These are phyloP conservation scores for Meda fulgida DNA, from an alignment of 2,797 vertebrate species.

Conservation along the genomic window DNA sequence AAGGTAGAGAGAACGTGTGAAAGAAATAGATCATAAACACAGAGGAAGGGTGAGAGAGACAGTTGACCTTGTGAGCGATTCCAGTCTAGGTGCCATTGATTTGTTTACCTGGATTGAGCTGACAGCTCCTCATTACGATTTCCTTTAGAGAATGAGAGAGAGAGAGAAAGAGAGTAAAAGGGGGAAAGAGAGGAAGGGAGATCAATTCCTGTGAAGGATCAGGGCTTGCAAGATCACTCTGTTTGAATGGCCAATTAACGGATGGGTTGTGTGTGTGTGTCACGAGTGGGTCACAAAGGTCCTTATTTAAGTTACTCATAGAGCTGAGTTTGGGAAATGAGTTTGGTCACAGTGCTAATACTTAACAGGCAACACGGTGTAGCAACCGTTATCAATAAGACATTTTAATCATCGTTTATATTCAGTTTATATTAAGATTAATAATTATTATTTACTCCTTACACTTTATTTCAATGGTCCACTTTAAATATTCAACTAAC, in stretches of 20 bases:
- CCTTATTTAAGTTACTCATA: background rate
- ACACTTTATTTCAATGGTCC: background rate
- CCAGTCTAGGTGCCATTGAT: slow-evolving; percentile 80
- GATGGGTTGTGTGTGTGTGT: slow-evolving; percentile 8
- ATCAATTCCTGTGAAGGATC: slow-evolving; percentile 52
- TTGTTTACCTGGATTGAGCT: slow-evolving; percentile 81
- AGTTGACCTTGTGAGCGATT: slow-evolving; percentile 59
- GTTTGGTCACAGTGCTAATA: background rate
- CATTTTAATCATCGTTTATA: background rate
- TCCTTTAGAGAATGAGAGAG: slow-evolving; percentile 73
- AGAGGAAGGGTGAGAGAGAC: slow-evolving; percentile 31
- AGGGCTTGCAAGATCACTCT: slow-evolving; percentile 38
- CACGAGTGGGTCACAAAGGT: background rate
- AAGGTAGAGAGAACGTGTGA: background rate
- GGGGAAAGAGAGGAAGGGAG: slow-evolving; percentile 62
- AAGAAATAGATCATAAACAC: slow-evolving; percentile 44
- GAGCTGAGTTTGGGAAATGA: background rate
- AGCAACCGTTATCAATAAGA: background rate
- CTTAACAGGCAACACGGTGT: background rate
- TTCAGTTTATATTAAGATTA: background rate
- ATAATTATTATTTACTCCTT: background rate
- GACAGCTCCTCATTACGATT: slow-evolving; percentile 83
- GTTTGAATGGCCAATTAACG: slow-evolving; percentile 42
- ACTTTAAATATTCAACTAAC: background rate
- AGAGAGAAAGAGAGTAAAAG: slow-evolving; percentile 63